Evolutionary conservation across 2,888 invertebrate genomes (phyloP), one percentile per base, ranked within the genome.

Genomic region (Muscina levida): DNA sequence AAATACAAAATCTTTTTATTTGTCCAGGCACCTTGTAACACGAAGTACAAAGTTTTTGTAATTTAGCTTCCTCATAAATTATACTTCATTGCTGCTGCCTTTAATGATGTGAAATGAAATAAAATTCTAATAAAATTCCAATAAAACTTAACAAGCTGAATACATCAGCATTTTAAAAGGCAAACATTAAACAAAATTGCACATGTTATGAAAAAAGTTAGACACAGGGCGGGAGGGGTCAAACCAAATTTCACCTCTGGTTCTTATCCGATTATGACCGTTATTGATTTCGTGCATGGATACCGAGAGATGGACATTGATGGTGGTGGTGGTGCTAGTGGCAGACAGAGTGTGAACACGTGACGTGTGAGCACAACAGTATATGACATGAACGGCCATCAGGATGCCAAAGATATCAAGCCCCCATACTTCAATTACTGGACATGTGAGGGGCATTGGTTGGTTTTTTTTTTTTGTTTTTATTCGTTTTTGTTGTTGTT

Each of bases 91-190:
- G 24, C 39, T 22, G n/a, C 42, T 13, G 22, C 13, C 15, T 53
- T 13, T 53, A 22, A 11, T 13, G 53, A 71, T 56, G 56, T 46
- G 44, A 57, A 57, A 56, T 24, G 53, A 71, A 71, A 71, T 46
- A 57, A 57, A 57, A 57, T 57, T 71, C 46, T 53, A 72, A 53
- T 65, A 72, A 72, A 72, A 72, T 51, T 72, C 51, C 62, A 37
- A 51, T 53, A 37, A 51, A 72, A 59, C 37, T 51, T 72, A 72
- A 72, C 72, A 24, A 66, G 31, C 31, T 15, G 15, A 66, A 66
- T 59, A 59, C 51, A 72, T 72, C 62, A 65, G 39, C 31, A 62
- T 72, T 62, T 62, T 48, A 72, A 39, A 42, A 42, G n/a, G 22
- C 15, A 57, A 15, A 8, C 31, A 13, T 1, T 6, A 37, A 11